phyloP scores from a whole-genome alignment of 2,113 vertebrate species.

The Cranoglanis bouderius region DNA sequence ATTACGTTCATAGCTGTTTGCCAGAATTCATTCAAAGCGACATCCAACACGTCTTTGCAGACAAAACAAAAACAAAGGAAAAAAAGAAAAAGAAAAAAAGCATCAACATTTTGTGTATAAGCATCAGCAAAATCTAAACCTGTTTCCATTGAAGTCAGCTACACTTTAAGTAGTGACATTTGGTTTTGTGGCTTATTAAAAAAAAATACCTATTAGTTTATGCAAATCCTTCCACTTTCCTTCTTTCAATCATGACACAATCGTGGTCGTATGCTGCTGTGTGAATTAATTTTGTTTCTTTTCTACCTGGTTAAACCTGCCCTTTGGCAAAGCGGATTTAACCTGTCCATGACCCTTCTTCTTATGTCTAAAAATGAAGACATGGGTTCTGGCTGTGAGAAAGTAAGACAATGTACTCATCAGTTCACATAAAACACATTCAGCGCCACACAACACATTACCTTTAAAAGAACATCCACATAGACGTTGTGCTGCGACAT shows the following conservation, averaged over 20 bases:
- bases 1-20: not conserved
- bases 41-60: not conserved
- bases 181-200: not conserved
- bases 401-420: conserved; percentile 33
- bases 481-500: conserved; percentile 99
- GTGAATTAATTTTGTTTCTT: not conserved
- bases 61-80: not conserved
- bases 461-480: conserved; percentile 94
- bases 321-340: conserved; percentile 17
- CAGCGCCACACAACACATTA: conserved; percentile 61
- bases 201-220: not conserved
- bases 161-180: not conserved
- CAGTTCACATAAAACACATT: conserved; percentile 33
- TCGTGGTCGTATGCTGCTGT: no score
- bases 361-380: conserved; percentile 34
- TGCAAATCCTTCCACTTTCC: not conserved
- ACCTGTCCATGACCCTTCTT: conserved; percentile 16
- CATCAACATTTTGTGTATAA: not conserved
- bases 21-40: not conserved
- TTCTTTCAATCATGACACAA: not conserved
- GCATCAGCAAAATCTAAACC: not conserved
- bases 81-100: not conserved
- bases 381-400: not conserved
- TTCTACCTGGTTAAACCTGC: conserved; percentile 7
- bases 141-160: not conserved